These are phyloP conservation scores for Stomorhina lunata DNA, from an alignment of 2,888 invertebrate species.

Conservation along the genomic window DNA sequence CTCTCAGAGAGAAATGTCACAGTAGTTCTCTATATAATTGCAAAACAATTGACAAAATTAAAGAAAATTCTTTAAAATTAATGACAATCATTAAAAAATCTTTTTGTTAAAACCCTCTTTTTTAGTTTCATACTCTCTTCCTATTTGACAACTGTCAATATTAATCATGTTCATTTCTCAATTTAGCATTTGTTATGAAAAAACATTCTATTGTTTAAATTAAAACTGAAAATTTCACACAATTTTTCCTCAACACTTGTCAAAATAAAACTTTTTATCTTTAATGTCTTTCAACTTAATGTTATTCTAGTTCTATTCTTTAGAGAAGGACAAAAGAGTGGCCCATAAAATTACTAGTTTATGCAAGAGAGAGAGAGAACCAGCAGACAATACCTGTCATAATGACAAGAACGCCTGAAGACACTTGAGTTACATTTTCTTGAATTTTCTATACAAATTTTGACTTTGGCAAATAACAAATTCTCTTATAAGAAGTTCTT, in stretches of 20 bases:
- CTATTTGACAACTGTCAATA: slow-evolving; percentile 51
- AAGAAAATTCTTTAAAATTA: slow-evolving; percentile 37
- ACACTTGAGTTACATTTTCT: slow-evolving; percentile 42
- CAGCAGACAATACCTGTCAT: slow-evolving; percentile 49
- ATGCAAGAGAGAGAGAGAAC: too few species aligned
- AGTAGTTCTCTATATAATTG: slow-evolving; percentile 19
- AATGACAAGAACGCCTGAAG: slow-evolving; percentile 19
- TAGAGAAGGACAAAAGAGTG: too few species aligned
- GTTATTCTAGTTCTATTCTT: too few species aligned
- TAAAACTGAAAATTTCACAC: slow-evolving; percentile 21
- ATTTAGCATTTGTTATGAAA: background rate
- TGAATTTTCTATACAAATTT: background rate
- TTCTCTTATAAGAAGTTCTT: too few species aligned
- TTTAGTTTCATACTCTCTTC: too few species aligned
- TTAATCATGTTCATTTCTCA: slow-evolving; percentile 24
- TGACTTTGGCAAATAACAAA: slow-evolving; percentile 43
- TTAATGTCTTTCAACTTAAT: too few species aligned
- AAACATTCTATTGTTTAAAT: background rate
- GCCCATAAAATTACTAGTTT: too few species aligned
- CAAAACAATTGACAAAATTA: slow-evolving; percentile 33
- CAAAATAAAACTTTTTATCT: too few species aligned
- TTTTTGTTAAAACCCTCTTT: too few species aligned
- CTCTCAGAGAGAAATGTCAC: too few species aligned
- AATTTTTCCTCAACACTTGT: slow-evolving; percentile 56
- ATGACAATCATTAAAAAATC: slow-evolving; percentile 38